Conservation (phyloP, 2,888 invertebrate species). For the Nemurella pictetii region DNA sequence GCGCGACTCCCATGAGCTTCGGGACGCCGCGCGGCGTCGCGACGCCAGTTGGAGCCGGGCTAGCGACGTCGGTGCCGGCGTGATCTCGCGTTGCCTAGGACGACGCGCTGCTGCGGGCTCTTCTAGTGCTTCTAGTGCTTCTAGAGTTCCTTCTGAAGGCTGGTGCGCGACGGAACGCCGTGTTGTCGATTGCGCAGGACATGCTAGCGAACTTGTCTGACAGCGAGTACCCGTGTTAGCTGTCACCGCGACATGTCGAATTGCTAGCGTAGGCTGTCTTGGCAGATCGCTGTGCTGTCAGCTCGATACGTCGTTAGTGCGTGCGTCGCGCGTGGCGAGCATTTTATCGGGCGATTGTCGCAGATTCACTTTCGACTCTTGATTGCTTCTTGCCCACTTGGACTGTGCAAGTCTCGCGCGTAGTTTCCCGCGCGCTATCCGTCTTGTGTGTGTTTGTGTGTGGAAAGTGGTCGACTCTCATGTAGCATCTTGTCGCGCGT, state of each 20-base stretch:
- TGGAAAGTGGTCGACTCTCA: background rate
- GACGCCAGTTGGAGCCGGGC: constrained; percentile 15
- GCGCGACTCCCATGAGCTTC: background rate
- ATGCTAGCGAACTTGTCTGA: too few species aligned
- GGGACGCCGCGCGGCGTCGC: background rate
- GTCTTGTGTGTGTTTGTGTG: background rate
- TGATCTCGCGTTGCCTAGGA: background rate
- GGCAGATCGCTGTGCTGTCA: too few species aligned
- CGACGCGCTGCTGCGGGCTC: background rate
- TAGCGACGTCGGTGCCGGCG: background rate
- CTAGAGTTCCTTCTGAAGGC: background rate
- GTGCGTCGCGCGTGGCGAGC: background rate
- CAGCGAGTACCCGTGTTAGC: background rate
- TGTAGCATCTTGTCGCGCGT: background rate
- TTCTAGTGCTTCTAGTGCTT: background rate
- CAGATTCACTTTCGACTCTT: too few species aligned
- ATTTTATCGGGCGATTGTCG: too few species aligned
- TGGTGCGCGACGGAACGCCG: too few species aligned
- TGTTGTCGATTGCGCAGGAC: too few species aligned
- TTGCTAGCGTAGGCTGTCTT: background rate
- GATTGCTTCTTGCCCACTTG: too few species aligned
- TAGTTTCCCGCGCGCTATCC: background rate
- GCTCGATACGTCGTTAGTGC: too few species aligned
- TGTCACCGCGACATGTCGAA: background rate
- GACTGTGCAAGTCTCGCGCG: background rate